Evolutionary conservation across 2,888 invertebrate genomes (phyloP), one percentile per base, ranked within the genome.

Genomic region (Odontomyia ornata): DNA sequence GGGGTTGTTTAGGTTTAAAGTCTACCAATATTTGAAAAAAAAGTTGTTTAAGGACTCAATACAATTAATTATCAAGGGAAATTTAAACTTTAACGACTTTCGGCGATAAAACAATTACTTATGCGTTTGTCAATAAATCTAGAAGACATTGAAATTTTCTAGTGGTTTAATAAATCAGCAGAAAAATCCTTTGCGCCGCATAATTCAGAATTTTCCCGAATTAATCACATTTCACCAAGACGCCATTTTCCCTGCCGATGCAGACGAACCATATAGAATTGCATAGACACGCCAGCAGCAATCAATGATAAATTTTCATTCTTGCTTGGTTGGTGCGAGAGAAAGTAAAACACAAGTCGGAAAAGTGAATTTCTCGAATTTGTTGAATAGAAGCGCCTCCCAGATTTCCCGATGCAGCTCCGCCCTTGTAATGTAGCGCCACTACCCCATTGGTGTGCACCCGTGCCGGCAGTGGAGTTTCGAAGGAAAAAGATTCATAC

Each of bases 361-460:
- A 77, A 77, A 46, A 77, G 57, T 7, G 57, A 25, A 56, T 76
- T 76, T 67, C 46, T 65, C 67, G 64, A 62, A 36, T 56, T 56
- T 27, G 67, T 69, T 28, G 67, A 57, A 52, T 36, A 43, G 21
- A 71, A 75, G 76, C 78, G 76, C 78, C 78, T 76, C 78, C 78
- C 78, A 78, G 69, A 73, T 77, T 75, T 57, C 47, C 47, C 11
- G 75, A 28, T 65, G 64, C 76, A 77, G 77, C 79, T 80, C 79
- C 79, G 78, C 79, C 79, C 76, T 73, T 80, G 79, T 64, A 52
- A 71, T 69, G 67, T 60, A 76, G 76, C 69, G 67, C 76, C 71
- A 78, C 62, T 76, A 62, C 75, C 72, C 77, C 75, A 75, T 75
- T 77, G 75, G 77, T 71, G 75, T 77, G 76, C 76, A 57, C 60